Evolutionary conservation across 1,140 invertebrate genomes (phyloP).

Genomic region (Lasioglossum albipes): DNA sequence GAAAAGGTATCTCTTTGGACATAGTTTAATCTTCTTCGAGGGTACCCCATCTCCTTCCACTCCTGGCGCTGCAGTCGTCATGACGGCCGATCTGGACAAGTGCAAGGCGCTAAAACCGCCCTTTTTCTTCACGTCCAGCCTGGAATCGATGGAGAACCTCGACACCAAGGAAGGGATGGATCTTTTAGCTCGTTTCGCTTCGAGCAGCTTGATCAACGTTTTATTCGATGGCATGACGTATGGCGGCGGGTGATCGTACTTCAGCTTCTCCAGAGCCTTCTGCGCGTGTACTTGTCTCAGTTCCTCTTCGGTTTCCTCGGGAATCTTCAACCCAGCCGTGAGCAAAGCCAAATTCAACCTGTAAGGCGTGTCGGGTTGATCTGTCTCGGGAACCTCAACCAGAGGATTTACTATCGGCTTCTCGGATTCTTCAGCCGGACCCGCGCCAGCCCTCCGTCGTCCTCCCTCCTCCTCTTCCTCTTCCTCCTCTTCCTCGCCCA

Average conservation of each 20-base stretch:
- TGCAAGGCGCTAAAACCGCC: slow-evolving; percentile 35
- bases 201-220: slow-evolving; percentile 67
- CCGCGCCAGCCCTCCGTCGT: background rate
- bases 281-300: slow-evolving; percentile 50
- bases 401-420: slow-evolving; percentile 57
- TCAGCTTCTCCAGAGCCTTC: slow-evolving; percentile 70
- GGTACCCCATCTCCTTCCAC: slow-evolving; percentile 5
- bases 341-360: slow-evolving; percentile 72
- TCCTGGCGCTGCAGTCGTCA: background rate
- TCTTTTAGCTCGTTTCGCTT: slow-evolving; percentile 73
- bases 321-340: slow-evolving; percentile 65
- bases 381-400: slow-evolving; percentile 50
- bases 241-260: slow-evolving; percentile 69
- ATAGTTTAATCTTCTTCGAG: slow-evolving; percentile 71
- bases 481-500: slow-evolving; percentile 38
- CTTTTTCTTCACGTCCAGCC: slow-evolving; percentile 66
- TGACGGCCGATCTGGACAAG: background rate
- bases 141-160: slow-evolving; percentile 76
- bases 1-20: slow-evolving; percentile 66
- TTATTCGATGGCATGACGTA: slow-evolving; percentile 69
- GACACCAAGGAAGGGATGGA: slow-evolving; percentile 75
- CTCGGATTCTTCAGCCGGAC: background rate
- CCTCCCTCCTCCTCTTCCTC: slow-evolving; percentile 51
- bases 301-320: slow-evolving; percentile 42
- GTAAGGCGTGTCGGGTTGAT: slow-evolving; percentile 67